These are phyloP conservation scores for Apis mellifera DNA, from an alignment of 1,140 invertebrate genomes.

Conservation along the genomic window Amel_HAv3.1 CM009943.2:2602001-2602500, in stretches of 20 bases:
- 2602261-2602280: slow-evolving; percentile 76
- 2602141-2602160: slow-evolving; percentile 79
- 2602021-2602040: slow-evolving; percentile 63
- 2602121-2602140: slow-evolving; percentile 81
- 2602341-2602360: slow-evolving; percentile 80
- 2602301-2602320: slow-evolving; percentile 81
- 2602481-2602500: too few species aligned
- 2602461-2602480: too few species aligned
- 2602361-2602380: slow-evolving; percentile 50
- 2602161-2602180: slow-evolving; percentile 81
- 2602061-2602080: slow-evolving; percentile 81
- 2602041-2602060: slow-evolving; percentile 81
- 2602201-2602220: slow-evolving; percentile 64
- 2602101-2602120: slow-evolving; percentile 80
- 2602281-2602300: slow-evolving; percentile 81
- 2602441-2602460: too few species aligned
- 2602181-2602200: slow-evolving; percentile 66
- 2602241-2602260: slow-evolving; percentile 68
- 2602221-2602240: slow-evolving; percentile 64
- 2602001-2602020: slow-evolving; percentile 12
- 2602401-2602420: background rate
- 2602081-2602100: slow-evolving; percentile 82
- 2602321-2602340: slow-evolving; percentile 80
- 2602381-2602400: slow-evolving; percentile 9
- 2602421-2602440: too few species aligned